Evolutionary conservation across 2,797 vertebrate genomes (phyloP).

Genomic region (Oryzias dopingdopingensis): DNA sequence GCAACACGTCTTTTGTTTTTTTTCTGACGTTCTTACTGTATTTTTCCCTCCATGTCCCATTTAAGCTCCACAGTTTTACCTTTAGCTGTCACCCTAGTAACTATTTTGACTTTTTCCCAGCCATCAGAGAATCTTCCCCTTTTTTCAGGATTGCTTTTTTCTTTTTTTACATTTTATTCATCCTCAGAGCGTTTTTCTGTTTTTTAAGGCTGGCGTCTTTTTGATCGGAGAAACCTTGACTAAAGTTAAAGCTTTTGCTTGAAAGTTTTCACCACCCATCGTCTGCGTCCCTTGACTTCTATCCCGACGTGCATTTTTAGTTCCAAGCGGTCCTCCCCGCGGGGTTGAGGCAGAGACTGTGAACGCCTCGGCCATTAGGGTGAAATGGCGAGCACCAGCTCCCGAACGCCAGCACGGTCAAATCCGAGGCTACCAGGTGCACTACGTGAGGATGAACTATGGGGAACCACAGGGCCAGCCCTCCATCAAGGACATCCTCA

Average conservation of each 20-base stretch:
- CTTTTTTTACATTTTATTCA: constrained; percentile 34
- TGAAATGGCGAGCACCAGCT: constrained; percentile 91
- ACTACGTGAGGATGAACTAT: constrained; percentile 90
- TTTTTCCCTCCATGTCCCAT: constrained; percentile 70
- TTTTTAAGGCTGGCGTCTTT: constrained; percentile 36
- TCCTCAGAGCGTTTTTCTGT: constrained; percentile 19
- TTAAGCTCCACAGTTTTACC: constrained; percentile 65
- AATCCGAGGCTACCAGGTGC: constrained; percentile 95
- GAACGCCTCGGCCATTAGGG: constrained; percentile 92
- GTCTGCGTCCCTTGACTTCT: constrained; percentile 80
- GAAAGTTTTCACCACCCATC: constrained; percentile 73
- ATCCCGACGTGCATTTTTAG: constrained; percentile 95
- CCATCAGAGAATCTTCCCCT: constrained; percentile 55
- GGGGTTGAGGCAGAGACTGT: constrained; percentile 93
- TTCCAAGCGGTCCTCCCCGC: constrained; percentile 96
- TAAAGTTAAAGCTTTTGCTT: constrained; percentile 69
- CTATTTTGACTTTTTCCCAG: constrained; percentile 66
- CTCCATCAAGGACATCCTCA: constrained; percentile 91
- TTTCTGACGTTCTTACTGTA: constrained; percentile 65
- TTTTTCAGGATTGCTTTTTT: constrained; percentile 50
- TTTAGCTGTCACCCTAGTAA: constrained; percentile 68
- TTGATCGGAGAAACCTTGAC: constrained; percentile 29
- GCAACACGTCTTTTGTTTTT: constrained; percentile 62
- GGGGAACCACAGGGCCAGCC: constrained; percentile 90
- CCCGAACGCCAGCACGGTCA: constrained; percentile 91